Conservation (phyloP, 2,113 vertebrate species). For the Ailurus styani region DNA sequence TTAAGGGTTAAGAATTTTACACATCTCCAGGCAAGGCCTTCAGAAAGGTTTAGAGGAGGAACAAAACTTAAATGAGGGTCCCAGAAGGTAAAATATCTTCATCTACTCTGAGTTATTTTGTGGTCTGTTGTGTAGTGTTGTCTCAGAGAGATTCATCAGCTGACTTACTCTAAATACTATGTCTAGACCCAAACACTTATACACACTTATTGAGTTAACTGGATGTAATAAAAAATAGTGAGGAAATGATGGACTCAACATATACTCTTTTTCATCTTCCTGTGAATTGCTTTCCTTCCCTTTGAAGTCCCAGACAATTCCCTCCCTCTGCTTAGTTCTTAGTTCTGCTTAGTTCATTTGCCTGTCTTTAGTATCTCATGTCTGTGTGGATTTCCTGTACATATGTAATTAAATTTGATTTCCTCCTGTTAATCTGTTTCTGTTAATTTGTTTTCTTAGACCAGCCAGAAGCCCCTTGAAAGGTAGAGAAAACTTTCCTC, state of each 20-base stretch:
- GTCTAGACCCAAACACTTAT: background rate
- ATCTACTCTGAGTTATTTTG: background rate
- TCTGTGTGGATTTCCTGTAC: background rate
- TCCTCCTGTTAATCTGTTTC: background rate
- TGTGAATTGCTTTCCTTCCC: background rate
- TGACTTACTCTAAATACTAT: background rate
- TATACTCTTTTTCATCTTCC: background rate
- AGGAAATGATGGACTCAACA: background rate
- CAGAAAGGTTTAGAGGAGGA: background rate
- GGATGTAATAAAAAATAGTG: background rate
- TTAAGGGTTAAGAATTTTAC: background rate
- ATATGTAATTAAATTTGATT: background rate
- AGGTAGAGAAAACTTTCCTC: background rate
- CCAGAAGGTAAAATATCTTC: background rate
- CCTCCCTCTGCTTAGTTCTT: background rate
- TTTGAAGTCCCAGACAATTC: background rate
- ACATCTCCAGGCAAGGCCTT: background rate
- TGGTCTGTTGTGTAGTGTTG: background rate
- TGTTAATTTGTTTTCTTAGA: background rate
- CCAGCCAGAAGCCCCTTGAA: background rate
- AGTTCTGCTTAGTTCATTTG: background rate
- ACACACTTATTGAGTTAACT: background rate
- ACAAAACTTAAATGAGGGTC: background rate
- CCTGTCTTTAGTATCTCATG: background rate
- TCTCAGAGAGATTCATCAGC: background rate